Evolutionary conservation across 30 jellyfish, hydroid and myxozoan species (phyloP).

Genomic region (Cassiopea xamachana): DNA sequence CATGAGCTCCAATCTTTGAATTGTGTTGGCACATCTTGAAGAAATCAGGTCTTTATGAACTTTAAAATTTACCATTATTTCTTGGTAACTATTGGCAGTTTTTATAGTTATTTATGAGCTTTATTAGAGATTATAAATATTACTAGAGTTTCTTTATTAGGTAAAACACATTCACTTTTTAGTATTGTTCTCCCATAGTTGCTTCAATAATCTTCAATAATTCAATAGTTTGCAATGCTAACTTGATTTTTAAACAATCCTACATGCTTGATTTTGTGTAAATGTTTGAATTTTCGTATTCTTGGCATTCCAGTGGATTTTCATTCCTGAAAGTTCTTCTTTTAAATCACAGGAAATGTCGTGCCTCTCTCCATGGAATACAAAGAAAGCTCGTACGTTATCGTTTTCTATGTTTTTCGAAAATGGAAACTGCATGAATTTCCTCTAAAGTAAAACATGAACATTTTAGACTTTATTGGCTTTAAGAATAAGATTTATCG

Average conservation of each 20-base stretch:
- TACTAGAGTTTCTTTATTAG: not conserved
- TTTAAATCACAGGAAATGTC: conserved; percentile 59
- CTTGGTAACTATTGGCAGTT: too few relatives aligned
- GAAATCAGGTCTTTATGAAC: too few relatives aligned
- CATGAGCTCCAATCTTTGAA: too few relatives aligned
- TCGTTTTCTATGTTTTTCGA: not conserved
- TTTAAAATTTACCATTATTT: too few relatives aligned
- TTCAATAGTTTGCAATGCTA: too few relatives aligned
- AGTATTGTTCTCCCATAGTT: not conserved
- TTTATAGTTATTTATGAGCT: not conserved
- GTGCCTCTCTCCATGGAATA: conserved; percentile 93
- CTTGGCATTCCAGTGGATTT: too few relatives aligned
- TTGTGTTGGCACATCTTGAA: too few relatives aligned
- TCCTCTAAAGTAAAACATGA: not conserved
- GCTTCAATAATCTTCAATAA: too few relatives aligned
- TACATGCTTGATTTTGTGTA: too few relatives aligned
- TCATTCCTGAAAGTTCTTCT: not conserved
- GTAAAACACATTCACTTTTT: not conserved
- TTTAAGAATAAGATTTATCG: too few relatives aligned
- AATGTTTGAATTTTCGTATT: too few relatives aligned
- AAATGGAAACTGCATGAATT: not conserved
- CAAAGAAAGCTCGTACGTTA: conserved; percentile 91
- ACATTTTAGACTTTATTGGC: not conserved
- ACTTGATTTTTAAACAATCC: too few relatives aligned
- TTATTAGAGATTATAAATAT: not conserved